Evolutionary conservation across 2,888 invertebrate genomes (phyloP).

Genomic region (Scelioninae gen. 1): DNA sequence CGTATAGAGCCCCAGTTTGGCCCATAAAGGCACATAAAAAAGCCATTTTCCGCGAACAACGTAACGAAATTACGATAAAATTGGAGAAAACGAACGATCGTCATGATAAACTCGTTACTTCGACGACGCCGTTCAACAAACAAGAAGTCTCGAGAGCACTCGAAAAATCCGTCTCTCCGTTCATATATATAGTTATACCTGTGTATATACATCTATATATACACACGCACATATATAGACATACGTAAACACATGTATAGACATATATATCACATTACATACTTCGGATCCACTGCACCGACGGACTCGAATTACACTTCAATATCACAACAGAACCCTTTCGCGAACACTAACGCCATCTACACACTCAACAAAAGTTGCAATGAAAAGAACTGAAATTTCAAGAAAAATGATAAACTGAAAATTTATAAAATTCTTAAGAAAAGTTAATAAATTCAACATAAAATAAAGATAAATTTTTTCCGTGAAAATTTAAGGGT

Average conservation of each 20-base stretch:
- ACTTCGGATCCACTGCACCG: conserved; percentile 45
- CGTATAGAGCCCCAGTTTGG: conserved; percentile 33
- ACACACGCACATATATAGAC: not conserved
- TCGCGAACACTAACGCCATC: not conserved
- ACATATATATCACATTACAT: conserved; percentile 36
- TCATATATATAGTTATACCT: not conserved
- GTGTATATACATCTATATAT: not conserved
- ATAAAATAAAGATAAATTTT: too few species aligned
- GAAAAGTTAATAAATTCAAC: too few species aligned
- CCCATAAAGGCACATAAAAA: conserved; percentile 38
- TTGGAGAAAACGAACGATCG: conserved; percentile 42
- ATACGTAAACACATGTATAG: not conserved
- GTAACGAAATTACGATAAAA: conserved; percentile 48
- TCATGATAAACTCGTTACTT: conserved; percentile 44
- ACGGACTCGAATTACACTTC: conserved; percentile 46
- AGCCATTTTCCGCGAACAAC: conserved; percentile 33
- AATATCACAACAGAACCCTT: conserved; percentile 25
- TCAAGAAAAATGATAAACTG: too few species aligned
- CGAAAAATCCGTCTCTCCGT: conserved; percentile 19
- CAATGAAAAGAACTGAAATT: too few species aligned
- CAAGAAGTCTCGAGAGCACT: conserved; percentile 36
- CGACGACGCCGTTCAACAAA: conserved; percentile 38
- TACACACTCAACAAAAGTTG: too few species aligned
- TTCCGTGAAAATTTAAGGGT: too few species aligned
- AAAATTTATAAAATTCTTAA: too few species aligned